A percentile compares a stretch with the other conserved stretches of the same genome.
phyloP scores from a whole-genome alignment of 2,113 vertebrate genomes.

The Arothron firmamentum region DNA sequence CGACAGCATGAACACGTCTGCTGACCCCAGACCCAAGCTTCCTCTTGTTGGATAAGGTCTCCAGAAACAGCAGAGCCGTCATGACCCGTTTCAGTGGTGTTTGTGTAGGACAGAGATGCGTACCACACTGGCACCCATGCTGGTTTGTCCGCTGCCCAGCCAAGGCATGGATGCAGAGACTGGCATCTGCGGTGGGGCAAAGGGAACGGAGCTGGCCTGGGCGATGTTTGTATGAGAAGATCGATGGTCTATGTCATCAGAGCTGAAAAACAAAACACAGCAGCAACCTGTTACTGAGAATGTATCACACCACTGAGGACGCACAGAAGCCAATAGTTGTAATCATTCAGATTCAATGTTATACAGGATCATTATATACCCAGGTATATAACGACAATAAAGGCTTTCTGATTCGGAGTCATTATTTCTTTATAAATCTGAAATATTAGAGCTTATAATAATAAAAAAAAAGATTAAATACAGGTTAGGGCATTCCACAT shows the following conservation, averaged over 20 bases:
- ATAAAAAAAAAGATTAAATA: no score
- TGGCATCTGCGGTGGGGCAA: slow-evolving; percentile 79
- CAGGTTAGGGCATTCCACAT: no score
- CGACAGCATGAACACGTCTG: no score
- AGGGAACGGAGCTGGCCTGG: slow-evolving; percentile 77
- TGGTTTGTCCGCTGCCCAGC: slow-evolving; percentile 95
- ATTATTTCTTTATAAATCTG: no score
- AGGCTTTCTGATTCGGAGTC: no score
- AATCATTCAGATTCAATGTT: no score
- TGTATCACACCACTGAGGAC: neutral
- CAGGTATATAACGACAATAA: no score
- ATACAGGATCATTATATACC: no score
- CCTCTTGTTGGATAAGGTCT: slow-evolving; percentile 47
- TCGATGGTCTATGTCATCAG: slow-evolving; percentile 90
- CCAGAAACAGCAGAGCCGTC: slow-evolving; percentile 16
- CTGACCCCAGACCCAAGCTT: neutral
- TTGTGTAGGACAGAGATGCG: slow-evolving; percentile 26
- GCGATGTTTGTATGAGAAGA: slow-evolving; percentile 91
- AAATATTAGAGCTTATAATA: no score
- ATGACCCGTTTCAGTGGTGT: neutral
- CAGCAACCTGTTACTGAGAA: neutral
- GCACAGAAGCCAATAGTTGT: neutral
- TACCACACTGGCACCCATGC: slow-evolving; percentile 95
- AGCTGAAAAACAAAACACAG: slow-evolving; percentile 72
- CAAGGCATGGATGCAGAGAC: slow-evolving; percentile 92